Evolutionary conservation across 1,140 invertebrate species (phyloP).

Genomic region (Drosophila kikkawai): DNA sequence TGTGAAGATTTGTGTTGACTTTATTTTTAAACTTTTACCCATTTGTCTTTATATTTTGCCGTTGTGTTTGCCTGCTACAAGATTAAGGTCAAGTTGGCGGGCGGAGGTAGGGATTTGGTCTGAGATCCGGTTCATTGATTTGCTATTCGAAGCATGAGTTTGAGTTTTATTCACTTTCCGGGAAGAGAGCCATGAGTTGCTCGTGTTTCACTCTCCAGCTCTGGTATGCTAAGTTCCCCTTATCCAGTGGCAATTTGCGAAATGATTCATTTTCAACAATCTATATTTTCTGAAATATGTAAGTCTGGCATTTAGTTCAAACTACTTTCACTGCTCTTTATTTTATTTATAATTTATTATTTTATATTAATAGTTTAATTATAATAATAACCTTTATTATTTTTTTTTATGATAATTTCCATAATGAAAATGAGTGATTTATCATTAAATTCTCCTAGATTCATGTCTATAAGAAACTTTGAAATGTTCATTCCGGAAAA

Average conservation of each 20-base stretch:
- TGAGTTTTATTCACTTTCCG: slow-evolving; percentile 41
- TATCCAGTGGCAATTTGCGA: background rate
- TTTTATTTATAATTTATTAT: background rate
- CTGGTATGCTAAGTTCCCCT: background rate
- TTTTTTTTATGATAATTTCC: too few species aligned
- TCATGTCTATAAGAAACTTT: slow-evolving; percentile 1
- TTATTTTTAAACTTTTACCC: slow-evolving; percentile 71
- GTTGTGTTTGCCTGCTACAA: slow-evolving; percentile 59
- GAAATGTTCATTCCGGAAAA: background rate
- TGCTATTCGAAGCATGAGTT: slow-evolving; percentile 35
- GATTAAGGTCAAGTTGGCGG: slow-evolving; percentile 74
- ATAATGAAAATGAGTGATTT: slow-evolving; percentile 8
- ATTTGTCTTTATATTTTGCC: slow-evolving; percentile 52
- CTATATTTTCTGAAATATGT: background rate
- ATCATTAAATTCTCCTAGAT: slow-evolving; percentile 9
- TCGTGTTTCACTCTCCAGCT: slow-evolving; percentile 1
- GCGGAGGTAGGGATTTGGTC: slow-evolving; percentile 16
- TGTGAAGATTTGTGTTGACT: slow-evolving; percentile 50
- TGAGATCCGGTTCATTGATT: slow-evolving; percentile 30
- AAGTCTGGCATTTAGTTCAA: background rate
- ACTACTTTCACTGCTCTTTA: background rate
- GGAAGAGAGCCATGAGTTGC: slow-evolving; percentile 28
- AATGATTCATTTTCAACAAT: background rate
- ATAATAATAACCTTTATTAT: too few species aligned
- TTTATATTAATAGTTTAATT: background rate